These are phyloP conservation scores for Liasis olivaceus DNA, from an alignment of 2,797 vertebrate species.

Conservation along the genomic window DNA sequence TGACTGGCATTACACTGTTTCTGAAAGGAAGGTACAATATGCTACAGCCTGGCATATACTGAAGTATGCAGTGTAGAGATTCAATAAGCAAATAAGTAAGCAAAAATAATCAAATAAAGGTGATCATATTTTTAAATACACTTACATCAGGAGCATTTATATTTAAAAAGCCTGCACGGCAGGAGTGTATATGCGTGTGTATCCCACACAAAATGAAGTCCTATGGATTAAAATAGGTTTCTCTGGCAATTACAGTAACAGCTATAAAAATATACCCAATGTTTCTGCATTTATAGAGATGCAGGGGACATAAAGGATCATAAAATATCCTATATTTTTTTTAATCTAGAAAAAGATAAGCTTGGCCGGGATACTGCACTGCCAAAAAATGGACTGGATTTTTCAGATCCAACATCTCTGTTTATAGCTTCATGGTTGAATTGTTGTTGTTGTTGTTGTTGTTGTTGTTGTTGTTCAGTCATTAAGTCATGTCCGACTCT, in stretches of 20 bases:
- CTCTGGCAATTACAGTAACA: background rate
- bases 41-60: background rate
- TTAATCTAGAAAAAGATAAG: background rate
- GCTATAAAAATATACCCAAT: background rate
- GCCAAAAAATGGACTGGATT: background rate
- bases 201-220: background rate
- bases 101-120: no score
- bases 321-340: background rate
- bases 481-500: no score
- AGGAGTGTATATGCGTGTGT: background rate
- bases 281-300: background rate
- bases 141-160: background rate
- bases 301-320: background rate
- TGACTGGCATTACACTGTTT: background rate
- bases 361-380: background rate
- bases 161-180: background rate
- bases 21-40: background rate
- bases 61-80: background rate
- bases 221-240: background rate
- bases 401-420: background rate
- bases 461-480: no score
- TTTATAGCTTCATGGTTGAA: background rate
- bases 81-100: no score
- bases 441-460: no score
- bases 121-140: no score